Evolutionary conservation across 2,888 invertebrate species (phyloP), one percentile per base, ranked within the genome.

Genomic region (Micropterix aruncella): DNA sequence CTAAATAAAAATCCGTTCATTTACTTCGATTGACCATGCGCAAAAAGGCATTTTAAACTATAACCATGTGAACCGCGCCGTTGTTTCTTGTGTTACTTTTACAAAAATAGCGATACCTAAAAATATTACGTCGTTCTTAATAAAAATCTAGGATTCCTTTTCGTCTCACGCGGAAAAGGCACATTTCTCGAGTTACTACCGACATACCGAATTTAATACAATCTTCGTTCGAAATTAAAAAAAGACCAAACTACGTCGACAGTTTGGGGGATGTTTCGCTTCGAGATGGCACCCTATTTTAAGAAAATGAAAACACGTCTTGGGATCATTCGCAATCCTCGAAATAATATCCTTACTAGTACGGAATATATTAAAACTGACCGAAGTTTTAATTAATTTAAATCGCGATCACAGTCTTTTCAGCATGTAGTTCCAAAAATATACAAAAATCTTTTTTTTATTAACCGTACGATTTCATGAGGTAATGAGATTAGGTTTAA

Each of bases 31-130:
- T 41, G 41, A 41, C 15, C 19, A 17, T 37, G 38, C 27, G 27
- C 27, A 27, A 27, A n/a, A n/a, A 27, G 27, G 12, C 27, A 27
- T 27, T 12, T n/a, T 27, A 27, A 27, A 27, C 12, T 27, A 27
- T n/a, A 27, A 27, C 27, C 27, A 7, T 27, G 27, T 27, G 5
- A 41, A 41, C 18, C 41, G 18, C 17, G 18, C 17, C 19, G 42
- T 44, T 45, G 44, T 44, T 47, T 48, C 42, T 43, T 48, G 42
- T 43, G 46, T 45, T 44, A 47, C 44, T 47, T 47, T 43, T 46
- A 43, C 27, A 37, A 47, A 18, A 45, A 36, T 43, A 40, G 16
- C 43, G 43, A 16, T 18, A 16, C 37, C 15, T 38, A 15, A 7
- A 38, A 38, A 38, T 15, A n/a, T n/a, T n/a, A n/a, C 38, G 14